Evolutionary conservation across 1,140 invertebrate species (phyloP), one percentile per base, ranked within the genome.

Genomic region (Pseudomyrmex cubaensis): DNA sequence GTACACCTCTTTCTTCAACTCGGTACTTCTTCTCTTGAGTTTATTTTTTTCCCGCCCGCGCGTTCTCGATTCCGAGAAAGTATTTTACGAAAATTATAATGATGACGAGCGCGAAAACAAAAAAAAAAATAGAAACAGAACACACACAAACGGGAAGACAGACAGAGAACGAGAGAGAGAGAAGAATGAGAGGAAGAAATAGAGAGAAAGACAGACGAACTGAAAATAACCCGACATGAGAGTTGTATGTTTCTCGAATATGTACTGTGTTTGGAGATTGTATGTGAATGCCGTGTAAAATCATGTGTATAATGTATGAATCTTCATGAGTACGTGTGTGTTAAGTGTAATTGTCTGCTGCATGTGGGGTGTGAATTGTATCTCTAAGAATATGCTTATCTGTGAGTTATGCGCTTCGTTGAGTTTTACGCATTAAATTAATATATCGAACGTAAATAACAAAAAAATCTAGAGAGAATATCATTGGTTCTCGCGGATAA

Each of bases 161-260:
- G 52, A 66, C 9, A 76, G 0, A 61, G 44, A 73, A n/a, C n/a
- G 13, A 84, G 48, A 25, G 12, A 78, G 15, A 67, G 13, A 80
- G 2, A 70, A 9, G 57, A 2, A 46, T 56, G 46, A 85, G 13
- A 82, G 7, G 72, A 4, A 84, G 50, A 91, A 48, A 78, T 69
- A 80, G 72, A 85, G 64, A 85, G 62, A 69, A 59, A 66, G 22
- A 82, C n/a, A 86, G 82, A 90, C 35, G 64, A 78, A 85, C 59
- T 85, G 48, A 90, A 83, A 87, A 72, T 62, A 87, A 83, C 70
- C 59, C 67, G 70, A 89, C 50, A 73, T 74, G 66, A 86, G 84
- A 64, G 75, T 87, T 87, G 5, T 35, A 83, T 77, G 80, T 78
- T 76, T 76, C 25, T 75, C 52, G 13, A 46, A 9, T 54, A 0